Conservation (phyloP, 2,797 vertebrate species). For the Rhinoraja longicauda region DNA sequence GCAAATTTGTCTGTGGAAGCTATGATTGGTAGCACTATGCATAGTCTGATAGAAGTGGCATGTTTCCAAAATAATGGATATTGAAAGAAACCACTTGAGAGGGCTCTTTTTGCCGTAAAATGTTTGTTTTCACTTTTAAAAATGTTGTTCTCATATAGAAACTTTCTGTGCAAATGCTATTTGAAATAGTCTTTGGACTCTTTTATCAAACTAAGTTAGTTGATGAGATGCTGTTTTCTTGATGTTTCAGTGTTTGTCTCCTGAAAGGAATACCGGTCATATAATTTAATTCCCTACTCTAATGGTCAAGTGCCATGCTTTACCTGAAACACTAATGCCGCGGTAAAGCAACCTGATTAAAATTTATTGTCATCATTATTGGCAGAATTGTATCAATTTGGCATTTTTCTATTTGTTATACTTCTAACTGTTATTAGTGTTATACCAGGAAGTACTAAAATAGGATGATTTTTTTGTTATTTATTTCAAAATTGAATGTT, state of each 20-base stretch:
- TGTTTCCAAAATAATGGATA: neutral
- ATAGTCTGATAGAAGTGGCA: neutral
- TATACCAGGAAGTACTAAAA: neutral
- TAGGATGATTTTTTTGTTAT: neutral
- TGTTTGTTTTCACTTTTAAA: neutral
- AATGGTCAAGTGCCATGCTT: neutral
- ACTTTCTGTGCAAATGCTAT: neutral
- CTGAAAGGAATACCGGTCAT: neutral
- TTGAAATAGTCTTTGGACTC: neutral
- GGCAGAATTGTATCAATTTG: neutral
- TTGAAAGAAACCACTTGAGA: neutral
- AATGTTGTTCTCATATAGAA: neutral
- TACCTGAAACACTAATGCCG: neutral
- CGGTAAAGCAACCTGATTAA: neutral
- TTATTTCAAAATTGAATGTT: neutral
- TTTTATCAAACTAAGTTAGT: neutral
- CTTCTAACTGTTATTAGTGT: neutral
- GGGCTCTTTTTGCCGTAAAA: neutral
- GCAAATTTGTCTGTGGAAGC: neutral
- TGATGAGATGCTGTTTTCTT: neutral
- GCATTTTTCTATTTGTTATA: neutral
- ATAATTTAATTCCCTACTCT: neutral
- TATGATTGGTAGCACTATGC: neutral
- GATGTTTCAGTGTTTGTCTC: neutral
- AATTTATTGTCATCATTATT: neutral